These are phyloP conservation scores for Drosophila niveifrons DNA, from an alignment of 2,888 invertebrate species.

Conservation along the genomic window DNA sequence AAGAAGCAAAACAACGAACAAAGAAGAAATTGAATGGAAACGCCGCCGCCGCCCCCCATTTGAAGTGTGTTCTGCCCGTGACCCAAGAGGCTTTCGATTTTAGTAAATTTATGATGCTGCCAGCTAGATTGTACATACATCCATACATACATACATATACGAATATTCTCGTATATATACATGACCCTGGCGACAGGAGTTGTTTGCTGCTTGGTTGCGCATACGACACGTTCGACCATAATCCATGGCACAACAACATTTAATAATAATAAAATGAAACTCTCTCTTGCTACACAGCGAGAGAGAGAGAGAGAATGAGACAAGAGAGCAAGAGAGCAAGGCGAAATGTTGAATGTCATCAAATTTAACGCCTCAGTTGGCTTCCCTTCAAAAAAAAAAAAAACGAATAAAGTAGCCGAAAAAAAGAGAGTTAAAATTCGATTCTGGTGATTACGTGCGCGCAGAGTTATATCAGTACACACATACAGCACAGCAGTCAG, in stretches of 20 bases:
- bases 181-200: constrained; percentile 54
- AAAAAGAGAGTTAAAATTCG: constrained; percentile 8
- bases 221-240: constrained; percentile 60
- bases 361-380: constrained; percentile 72
- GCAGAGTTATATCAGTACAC: background rate
- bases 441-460: constrained; percentile 10
- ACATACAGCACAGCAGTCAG: no score
- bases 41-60: constrained; percentile 9
- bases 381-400: constrained; percentile 30
- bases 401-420: constrained; percentile 38
- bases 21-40: constrained; percentile 68
- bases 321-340: background rate
- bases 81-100: constrained; percentile 55
- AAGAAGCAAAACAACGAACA: constrained; percentile 27
- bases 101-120: constrained; percentile 65
- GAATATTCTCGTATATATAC: no score
- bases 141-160: no score
- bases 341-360: constrained; percentile 65
- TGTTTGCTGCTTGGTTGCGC: constrained; percentile 69
- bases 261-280: constrained; percentile 54
- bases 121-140: constrained; percentile 9
- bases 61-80: constrained; percentile 5
- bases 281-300: background rate
- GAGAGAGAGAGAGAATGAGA: background rate
- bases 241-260: constrained; percentile 44